Evolutionary conservation across 2,888 invertebrate species (phyloP).

Genomic region (Euzophera pinguis): DNA sequence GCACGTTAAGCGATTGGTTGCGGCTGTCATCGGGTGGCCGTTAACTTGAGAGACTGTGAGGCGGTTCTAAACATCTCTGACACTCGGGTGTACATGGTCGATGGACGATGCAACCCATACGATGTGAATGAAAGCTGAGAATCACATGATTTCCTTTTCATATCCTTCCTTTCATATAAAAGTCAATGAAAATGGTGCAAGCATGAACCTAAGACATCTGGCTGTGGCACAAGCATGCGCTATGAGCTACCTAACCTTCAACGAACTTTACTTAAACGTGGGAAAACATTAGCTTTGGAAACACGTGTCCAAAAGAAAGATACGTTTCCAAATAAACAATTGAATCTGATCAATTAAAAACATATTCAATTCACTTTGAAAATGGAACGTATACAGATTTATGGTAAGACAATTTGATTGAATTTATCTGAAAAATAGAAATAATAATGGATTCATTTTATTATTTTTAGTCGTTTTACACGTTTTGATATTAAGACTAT

Average conservation of each 20-base stretch:
- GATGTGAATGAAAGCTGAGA: neutral
- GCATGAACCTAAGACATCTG: constrained; percentile 35
- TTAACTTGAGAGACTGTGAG: no score
- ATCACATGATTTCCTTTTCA: no score
- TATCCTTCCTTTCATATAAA: constrained; percentile 15
- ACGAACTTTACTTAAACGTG: constrained; percentile 36
- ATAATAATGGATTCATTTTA: no score
- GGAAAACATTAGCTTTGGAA: constrained; percentile 24
- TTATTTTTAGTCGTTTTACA: no score
- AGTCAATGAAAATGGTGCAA: constrained; percentile 67
- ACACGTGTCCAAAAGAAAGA: constrained; percentile 20
- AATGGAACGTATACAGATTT: neutral
- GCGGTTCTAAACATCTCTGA: no score
- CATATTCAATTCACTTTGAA: neutral
- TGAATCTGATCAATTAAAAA: constrained; percentile 15
- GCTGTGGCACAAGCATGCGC: constrained; percentile 56
- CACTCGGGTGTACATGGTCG: no score
- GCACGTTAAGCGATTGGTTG: no score
- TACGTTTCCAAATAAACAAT: constrained; percentile 31
- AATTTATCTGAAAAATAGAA: neutral
- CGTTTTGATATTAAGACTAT: no score
- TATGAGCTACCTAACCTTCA: constrained; percentile 18
- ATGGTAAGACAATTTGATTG: neutral
- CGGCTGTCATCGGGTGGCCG: no score
- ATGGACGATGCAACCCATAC: no score